Percentiles rank a stretch among this genome's conserved stretches.
Evolutionary conservation across 2,113 vertebrate species (phyloP).

Genomic region (Limnothrissa miodon): DNA sequence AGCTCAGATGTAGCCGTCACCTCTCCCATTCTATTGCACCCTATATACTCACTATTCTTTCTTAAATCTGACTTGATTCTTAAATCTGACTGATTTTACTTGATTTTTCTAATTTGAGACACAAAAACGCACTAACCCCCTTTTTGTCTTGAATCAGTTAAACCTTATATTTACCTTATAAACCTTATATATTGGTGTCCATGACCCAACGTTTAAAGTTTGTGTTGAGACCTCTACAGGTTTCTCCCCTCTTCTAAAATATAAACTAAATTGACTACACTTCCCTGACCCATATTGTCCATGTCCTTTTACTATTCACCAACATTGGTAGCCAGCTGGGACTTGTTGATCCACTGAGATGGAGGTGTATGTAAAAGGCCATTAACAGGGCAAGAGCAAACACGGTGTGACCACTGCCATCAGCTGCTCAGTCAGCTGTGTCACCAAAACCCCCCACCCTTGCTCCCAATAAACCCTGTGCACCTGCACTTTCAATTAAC

Average conservation of each 20-base stretch:
- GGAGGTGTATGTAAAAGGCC: slow-evolving; percentile 62
- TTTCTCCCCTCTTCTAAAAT: not conserved
- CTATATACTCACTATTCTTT: no score
- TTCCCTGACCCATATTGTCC: slow-evolving; percentile 10
- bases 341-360: slow-evolving; percentile 70
- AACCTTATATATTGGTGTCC: no score
- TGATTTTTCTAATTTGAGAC: no score
- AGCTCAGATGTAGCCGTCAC: not conserved
- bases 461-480: slow-evolving; percentile 21
- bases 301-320: not conserved
- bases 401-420: slow-evolving; percentile 42
- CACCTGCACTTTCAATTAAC: slow-evolving; percentile 45
- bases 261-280: not conserved
- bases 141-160: no score
- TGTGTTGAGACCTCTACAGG: not conserved
- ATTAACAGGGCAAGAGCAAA: slow-evolving; percentile 68
- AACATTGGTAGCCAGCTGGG: slow-evolving; percentile 64
- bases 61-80: no score
- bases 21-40: no score
- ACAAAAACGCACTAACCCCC: no score
- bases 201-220: no score
- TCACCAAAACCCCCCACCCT: not conserved
- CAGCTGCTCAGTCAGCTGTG: slow-evolving; percentile 33
- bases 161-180: no score
- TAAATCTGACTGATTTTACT: not conserved